Evolutionary conservation across 2,113 vertebrate species (phyloP), one percentile per base, ranked within the genome.

Genomic region (Zosterops japonicus): DNA sequence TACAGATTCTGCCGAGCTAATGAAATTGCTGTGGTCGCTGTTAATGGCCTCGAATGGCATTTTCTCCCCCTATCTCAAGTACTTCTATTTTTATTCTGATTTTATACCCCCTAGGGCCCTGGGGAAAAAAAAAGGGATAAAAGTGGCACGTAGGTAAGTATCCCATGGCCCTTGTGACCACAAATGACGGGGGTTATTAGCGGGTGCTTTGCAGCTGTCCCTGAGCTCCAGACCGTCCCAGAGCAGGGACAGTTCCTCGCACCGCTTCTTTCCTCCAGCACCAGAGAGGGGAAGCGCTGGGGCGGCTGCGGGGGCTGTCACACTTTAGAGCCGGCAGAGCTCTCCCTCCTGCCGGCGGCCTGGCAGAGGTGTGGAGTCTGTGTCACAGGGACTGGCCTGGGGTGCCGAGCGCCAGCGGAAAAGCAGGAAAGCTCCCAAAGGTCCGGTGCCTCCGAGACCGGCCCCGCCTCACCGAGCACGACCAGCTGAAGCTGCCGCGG

Each of bases 131-230:
- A 27, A 35, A 56, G 22, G 7, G 16, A 2, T 16, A 20, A 33
- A 21, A 20, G 17, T 4, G 68, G 4, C 42, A 19, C 2, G 19
- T 11, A 63, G 80, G 31, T 28, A 36, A 77, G 56, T 12, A n/a
- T 17, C 50, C 57, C 64, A 9, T 0, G 59, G 55, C 39, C 33
- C 28, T 14, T 4, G 49, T 23, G 67, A 21, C 49, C 71, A 33
- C 35, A 67, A 41, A 15, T 3, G 65, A 3, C 61, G 49, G 70
- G 0, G 42, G 39, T 27, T 52, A 24, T 25, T 0, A 60, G 53
- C 8, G 11, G 36, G 9, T 8, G 7, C 20, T 27, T 0, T 0
- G 74, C 50, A 23, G 49, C 42, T n/a, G 76, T 0, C 52, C 19
- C 50, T 6, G 63, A 55, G 44, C 46, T 42, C 23, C 89, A 42